These are phyloP conservation scores for Tetheella fluctuosa DNA, from an alignment of 2,888 invertebrate genomes.

Conservation along the genomic window DNA sequence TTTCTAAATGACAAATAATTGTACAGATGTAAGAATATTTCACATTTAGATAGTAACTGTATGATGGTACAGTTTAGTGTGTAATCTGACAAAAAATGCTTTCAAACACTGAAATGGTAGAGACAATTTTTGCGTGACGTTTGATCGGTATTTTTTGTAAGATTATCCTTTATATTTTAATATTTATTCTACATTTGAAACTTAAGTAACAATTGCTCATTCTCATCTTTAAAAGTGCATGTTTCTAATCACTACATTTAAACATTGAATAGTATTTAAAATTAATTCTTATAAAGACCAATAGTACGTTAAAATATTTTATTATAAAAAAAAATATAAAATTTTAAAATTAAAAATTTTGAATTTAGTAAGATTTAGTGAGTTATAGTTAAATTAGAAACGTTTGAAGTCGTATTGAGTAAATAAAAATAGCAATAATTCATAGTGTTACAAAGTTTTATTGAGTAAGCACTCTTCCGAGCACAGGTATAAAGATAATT, in stretches of 20 bases:
- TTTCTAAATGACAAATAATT: constrained; percentile 78
- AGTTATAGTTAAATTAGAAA: constrained; percentile 65
- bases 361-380: constrained; percentile 62
- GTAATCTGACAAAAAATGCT: not conserved
- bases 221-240: constrained; percentile 63
- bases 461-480: constrained; percentile 61
- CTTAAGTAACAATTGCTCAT: constrained; percentile 68
- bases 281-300: constrained; percentile 76
- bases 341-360: constrained; percentile 57
- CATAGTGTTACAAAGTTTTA: constrained; percentile 56
- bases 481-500: constrained; percentile 39
- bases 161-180: constrained; percentile 19
- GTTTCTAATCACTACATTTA: constrained; percentile 68
- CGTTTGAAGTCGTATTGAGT: constrained; percentile 51
- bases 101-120: not conserved
- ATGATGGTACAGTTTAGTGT: not conserved
- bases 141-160: not conserved
- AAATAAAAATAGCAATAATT: constrained; percentile 68
- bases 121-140: not conserved
- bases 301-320: constrained; percentile 75
- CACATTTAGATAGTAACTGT: constrained; percentile 34
- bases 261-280: constrained; percentile 47
- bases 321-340: constrained; percentile 54
- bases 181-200: constrained; percentile 27
- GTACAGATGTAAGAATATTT: constrained; percentile 59